Base-by-base conservation (phyloP, 2,113 vertebrate species). In the Sylvilagus bachmani region DNA sequence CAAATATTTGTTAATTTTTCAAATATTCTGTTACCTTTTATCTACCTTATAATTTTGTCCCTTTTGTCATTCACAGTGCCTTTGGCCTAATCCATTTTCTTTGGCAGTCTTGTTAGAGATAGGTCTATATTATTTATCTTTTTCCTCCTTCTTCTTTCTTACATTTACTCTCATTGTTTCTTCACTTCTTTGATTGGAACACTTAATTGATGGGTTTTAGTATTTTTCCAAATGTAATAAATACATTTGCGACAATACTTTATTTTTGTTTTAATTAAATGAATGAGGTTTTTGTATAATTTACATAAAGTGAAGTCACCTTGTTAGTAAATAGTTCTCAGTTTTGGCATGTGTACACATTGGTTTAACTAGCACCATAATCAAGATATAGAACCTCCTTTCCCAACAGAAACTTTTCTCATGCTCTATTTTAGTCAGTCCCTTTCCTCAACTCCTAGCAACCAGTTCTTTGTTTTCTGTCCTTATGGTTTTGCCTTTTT, bases 231-330 rank as follows among this genome's bases (percentile, higher is more conserved):
- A n/a, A 87, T 44, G 89, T 62, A 66, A 51, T 90, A 75, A 80
- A 49, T 84, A 29, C 10, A 51, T 62, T 49, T 75, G 12, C 55
- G 22, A 29, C 29, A 90, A 53, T 85, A 33, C 4, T 69, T 84
- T 64, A 31, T 66, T 36, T 74, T 6, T 71, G 4, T 94, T 75
- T 86, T 71, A 93, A 90, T 5, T 70, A 94, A 85, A 38, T 79
- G 7, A 91, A 61, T 24, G 70, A 6, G 16, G 13, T 44, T 77
- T 91, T 94, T 25, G 2, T 69, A 19, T 70, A 89, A 70, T 77
- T 91, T 85, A 5, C 49, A 61, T 55, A 61, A 80, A 93, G 22
- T 66, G 74, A 80, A 89, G 53, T 64, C 36, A 71, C 29, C 27
- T 66, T 91, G 44, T 71, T 77, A 25, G 24, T 64, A 0, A 86